Evolutionary conservation across 2,888 invertebrate genomes (phyloP), one percentile per base, ranked within the genome.

Genomic region (Drosophila putrida): DNA sequence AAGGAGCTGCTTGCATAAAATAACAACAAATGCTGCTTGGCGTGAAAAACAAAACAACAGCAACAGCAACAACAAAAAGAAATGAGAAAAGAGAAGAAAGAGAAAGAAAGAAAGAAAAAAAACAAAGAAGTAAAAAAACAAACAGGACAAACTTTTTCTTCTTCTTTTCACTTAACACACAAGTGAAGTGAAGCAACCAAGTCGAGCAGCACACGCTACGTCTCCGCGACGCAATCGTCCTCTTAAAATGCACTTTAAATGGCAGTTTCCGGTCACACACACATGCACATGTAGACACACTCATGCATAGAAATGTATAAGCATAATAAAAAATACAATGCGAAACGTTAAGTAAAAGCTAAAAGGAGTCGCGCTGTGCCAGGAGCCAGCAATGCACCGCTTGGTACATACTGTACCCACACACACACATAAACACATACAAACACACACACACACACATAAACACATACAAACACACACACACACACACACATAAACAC

Each of bases 181-280:
- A 82, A 81, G 87, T 84, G 79, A 87, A 80, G 75, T 64, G n/a
- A 27, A 39, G 38, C 39, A 9, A 50, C 39, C 54, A 74, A 50
- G 69, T 68, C 62, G 73, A 61, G 43, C 31, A 61, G 61, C 62
- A 62, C 62, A 63, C 61, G 71, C 65, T 61, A 66, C 59, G 64
- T 68, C 74, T 54, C 62, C 61, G 72, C 80, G 71, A 71, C 74
- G 77, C 74, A 77, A 68, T 76, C 83, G 83, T 80, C 80, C 78
- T 85, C 83, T 78, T 78, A 86, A 88, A 89, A 90, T 90, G 90
- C 90, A 90, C 89, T 87, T 89, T 91, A 88, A 91, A 91, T 90
- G 91, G 88, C 90, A 89, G 90, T 90, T 91, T 90, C 90, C 90
- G 90, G 91, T 90, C 87, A 75, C 86, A 80, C 65, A 49, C 44